Evolutionary conservation across 1,140 invertebrate species (phyloP), one percentile per base, ranked within the genome.

Genomic region (Lepidurus apus): DNA sequence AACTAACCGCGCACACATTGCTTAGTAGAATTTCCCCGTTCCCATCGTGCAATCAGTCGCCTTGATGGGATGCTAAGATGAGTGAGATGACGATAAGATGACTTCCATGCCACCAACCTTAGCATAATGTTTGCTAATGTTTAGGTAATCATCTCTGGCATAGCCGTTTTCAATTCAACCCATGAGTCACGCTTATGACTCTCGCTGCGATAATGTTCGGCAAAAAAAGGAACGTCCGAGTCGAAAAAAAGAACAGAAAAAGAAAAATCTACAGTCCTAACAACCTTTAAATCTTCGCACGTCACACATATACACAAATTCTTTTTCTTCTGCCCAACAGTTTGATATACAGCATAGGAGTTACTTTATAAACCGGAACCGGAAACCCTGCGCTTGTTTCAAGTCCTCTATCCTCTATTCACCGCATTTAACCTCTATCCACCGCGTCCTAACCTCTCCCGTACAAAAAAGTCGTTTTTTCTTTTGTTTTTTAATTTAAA

Each of bases 11-110:
- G 53, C 53, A 65, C 53, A 65, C 53, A 65, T 65, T 65, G 53
- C 53, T 65, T 34, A 34, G 34, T 34, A 21, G 53, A 65, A 65
- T 65, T 65, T 65, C 21, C 21, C 53, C 17, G 17, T 65, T 21
- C 9, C 53, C 17, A 21, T 65, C 53, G 21, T n/a, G 53, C 53
- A 65, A 65, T 65, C 53, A 65, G 53, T 65, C 53, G 53, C 21
- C 53, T 65, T 65, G 53, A 65, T 65, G 53, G 53, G 53, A 65
- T 65, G 13, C 53, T 65, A 65, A 65, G 17, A n/a, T 65, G 53
- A 65, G 53, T 65, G 53, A 65, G 53, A 65, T 65, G 53, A 65
- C 53, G 53, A 65, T 65, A 65, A 65, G 53, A 21, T 21, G 21
- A 65, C 53, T 7, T 7, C 17, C 53, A n/a, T 13, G 53, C 53